Percentiles rank a stretch among this genome's conserved stretches.
Evolutionary conservation across 2,113 vertebrate genomes (phyloP).

Genomic region (Entomyzon cyanotis): DNA sequence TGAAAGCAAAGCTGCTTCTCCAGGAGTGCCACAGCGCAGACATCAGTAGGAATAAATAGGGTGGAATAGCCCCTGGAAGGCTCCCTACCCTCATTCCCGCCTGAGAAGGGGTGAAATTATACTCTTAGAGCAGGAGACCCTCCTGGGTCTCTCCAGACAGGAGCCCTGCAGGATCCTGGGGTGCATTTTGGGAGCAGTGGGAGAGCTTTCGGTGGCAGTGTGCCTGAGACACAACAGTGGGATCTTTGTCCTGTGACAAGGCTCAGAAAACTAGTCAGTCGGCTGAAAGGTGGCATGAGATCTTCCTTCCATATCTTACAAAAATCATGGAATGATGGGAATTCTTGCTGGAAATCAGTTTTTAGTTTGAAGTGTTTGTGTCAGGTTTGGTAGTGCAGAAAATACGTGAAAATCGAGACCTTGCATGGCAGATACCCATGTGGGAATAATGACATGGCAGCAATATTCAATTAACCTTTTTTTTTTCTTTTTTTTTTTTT

Average conservation of each 20-base stretch:
- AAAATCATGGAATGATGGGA: not conserved
- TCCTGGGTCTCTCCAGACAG: not conserved
- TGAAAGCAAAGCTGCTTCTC: not conserved
- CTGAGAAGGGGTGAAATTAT: not conserved
- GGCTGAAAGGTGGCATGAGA: not conserved
- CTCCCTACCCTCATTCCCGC: not conserved
- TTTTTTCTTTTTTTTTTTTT: not conserved
- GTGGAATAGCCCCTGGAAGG: not conserved
- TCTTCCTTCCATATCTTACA: not conserved
- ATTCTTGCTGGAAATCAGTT: not conserved
- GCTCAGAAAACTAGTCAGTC: not conserved
- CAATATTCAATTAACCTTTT: not conserved
- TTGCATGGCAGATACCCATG: not conserved
- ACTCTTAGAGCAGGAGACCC: not conserved
- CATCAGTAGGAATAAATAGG: not conserved
- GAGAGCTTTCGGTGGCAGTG: not conserved
- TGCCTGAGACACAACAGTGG: rapidly evolving
- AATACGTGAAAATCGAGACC: rapidly evolving
- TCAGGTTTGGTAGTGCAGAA: not conserved
- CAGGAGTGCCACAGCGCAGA: rapidly evolving
- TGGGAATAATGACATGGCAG: not conserved
- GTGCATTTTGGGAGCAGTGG: not conserved
- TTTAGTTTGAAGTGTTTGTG: not conserved
- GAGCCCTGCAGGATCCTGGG: not conserved
- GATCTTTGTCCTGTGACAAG: not conserved